Base-by-base conservation (phyloP, 1,140 invertebrate species). In the Maconellicoccus hirsutus region DNA sequence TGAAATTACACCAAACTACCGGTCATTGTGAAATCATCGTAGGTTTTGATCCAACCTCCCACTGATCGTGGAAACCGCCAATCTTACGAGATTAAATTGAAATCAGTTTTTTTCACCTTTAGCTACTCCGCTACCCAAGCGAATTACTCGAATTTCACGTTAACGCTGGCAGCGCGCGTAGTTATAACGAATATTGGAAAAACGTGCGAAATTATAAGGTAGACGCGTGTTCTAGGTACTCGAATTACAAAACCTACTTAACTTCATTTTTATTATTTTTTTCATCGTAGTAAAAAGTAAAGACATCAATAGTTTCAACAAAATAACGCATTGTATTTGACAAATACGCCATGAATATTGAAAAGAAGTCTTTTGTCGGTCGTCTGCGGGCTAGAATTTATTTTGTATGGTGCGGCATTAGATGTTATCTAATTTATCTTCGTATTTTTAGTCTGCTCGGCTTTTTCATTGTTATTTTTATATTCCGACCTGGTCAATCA, bases 401-500 rank as follows among this genome's bases (percentile, higher is more conserved):
- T 66, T 23, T 66, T 66, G 61, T 66, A 66, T 66, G 10, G 21
- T 23, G 25, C 21, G 8, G 61, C 61, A 66, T 66, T 66, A 66
- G 61, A 66, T 66, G 61, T 66, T 66, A 66, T 66, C 61, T 66
- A 66, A 66, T 66, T 66, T 66, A 66, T 66, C 61, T 66, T 66
- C 42, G 61, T 66, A 66, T 66, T 66, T 66, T 66, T 66, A 66
- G 22, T 66, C 61, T 26, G 25, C 25, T 66, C 61, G 22, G 25
- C 14, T 25, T 25, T 26, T 66, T 66, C 61, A 66, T 26, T 66
- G 61, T 66, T 66, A 66, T 66, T 66, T 66, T 66, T 66, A 66
- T 66, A 66, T 66, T 66, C 61, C 61, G 25, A 66, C 61, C 61
- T 66, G 61, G 61, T 66, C 61, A 66, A 66, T 66, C 61, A 66